Evolutionary conservation across 1,140 invertebrate genomes (phyloP), one percentile per base, ranked within the genome.

Genomic region (Drosophila malerkotliana): DNA sequence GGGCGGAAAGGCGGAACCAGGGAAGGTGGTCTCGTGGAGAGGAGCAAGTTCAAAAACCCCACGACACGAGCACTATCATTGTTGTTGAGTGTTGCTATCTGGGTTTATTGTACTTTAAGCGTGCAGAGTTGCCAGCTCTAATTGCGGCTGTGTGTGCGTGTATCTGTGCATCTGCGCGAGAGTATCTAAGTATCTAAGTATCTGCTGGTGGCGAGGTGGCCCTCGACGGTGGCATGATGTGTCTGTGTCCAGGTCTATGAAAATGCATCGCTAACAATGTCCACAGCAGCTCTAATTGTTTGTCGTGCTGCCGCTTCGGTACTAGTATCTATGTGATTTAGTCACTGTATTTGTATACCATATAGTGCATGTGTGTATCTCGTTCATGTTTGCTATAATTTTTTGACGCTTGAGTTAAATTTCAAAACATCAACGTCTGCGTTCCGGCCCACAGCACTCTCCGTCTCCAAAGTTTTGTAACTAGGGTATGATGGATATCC

Each of bases 371-470:
- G 34, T 45, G 48, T 47, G 39, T 53, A 55, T 55, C 41, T 66
- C 57, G 61, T 67, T 64, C 60, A 63, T 77, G 77, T 73, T 66
- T 71, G 73, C 68, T 58, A 78, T 79, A 85, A 80, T 85, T 84
- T 84, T 57, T 80, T 85, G 81, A 85, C 73, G 81, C 81, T 85
- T 81, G 82, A 81, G 77, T 85, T 85, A 68, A 87, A 87, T 85
- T 85, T 87, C 64, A 77, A 59, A 55, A 30, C 73, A 77, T 66
- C 60, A 77, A 73, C 68, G 77, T 72, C 58, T 62, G 39, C 62
- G 61, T 67, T 64, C 72, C 71, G 57, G 71, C 72, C 48, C 69
- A 73, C 58, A 74, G 58, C 72, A 44, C 72, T 41, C 52, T 37
- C 47, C 51, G 18, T 68, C 44, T 63, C 28, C 64, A 58, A 37